Evolutionary conservation across 2,888 invertebrate genomes (phyloP), one percentile per base, ranked within the genome.

Genomic region (Pristionchus mayeri): DNA sequence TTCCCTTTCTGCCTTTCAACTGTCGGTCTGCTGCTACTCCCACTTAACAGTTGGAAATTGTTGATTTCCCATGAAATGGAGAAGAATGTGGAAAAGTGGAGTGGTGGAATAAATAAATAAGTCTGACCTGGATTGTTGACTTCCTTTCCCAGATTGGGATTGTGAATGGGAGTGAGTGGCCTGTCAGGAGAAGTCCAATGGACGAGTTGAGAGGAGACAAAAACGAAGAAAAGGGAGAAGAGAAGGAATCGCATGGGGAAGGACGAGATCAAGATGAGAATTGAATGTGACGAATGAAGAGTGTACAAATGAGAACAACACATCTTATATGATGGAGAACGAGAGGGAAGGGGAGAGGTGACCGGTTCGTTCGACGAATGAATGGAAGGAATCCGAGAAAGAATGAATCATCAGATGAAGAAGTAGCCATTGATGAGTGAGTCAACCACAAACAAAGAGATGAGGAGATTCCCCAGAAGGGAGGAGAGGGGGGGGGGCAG

Each of bases 161-260:
- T 79, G 16, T 16, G 13, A n/a, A 54, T 79, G 7, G 79, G 79
- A 30, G 16, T 52, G 13, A 79, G n/a, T n/a, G 11, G 30, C 27
- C 21, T 52, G n/a, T 79, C 79, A n/a, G 79, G 79, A 24, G 54
- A 34, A 21, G 79, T 54, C 79, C 79, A 79, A n/a, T 54, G 79
- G 30, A 11, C 21, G 1, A 21, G 24, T 54, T 79, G 52, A 54
- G 54, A 30, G 13, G 50, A 79, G 4, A 27, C 44, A n/a, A 79
- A 16, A 52, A 52, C n/a, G 40, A 79, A 9, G 48, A 76, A 24
- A 21, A 79, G 3, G 9, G 27, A 76, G 24, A 76, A 37, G 27
- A 76, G 44, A 13, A 76, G 18, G 44, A 44, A 50, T 48, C 76
- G 18, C 76, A 76, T 76, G 75, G n/a, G 13, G 37, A 30, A 0